These are phyloP conservation scores for Batillaria attramentaria DNA, from an alignment of 1,140 invertebrate genomes.

Conservation along the genomic window DNA sequence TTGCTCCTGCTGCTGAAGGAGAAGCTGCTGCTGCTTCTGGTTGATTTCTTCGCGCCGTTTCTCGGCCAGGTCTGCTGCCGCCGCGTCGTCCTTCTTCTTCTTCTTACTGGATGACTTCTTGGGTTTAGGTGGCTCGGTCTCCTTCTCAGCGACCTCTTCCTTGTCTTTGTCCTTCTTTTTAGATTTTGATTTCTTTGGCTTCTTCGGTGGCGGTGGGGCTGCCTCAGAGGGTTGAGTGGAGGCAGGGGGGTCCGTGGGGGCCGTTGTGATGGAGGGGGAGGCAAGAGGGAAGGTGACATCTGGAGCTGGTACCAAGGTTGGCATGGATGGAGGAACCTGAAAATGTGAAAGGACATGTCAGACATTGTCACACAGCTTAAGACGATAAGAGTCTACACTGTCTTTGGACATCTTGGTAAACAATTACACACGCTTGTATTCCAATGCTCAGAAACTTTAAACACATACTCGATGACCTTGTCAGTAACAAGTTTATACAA, in stretches of 20 bases:
- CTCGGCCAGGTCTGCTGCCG: not conserved
- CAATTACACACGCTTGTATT: no score
- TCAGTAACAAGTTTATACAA: no score
- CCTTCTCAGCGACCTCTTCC: not conserved
- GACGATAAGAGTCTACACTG: no score
- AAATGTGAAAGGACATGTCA: not conserved
- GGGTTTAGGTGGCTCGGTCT: not conserved
- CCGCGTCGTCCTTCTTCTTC: slow-evolving; percentile 16
- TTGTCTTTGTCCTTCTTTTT: slow-evolving; percentile 26
- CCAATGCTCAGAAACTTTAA: no score
- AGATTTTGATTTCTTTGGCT: slow-evolving; percentile 30
- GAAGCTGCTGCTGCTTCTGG: slow-evolving; percentile 29
- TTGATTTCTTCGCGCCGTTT: slow-evolving; percentile 26
- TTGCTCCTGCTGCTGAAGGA: slow-evolving; percentile 21
- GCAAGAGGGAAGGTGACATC: not conserved
- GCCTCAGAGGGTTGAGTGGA: not conserved
- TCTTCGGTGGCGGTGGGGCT: not conserved
- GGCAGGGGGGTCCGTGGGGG: not conserved
- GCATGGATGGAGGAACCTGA: slow-evolving; percentile 23
- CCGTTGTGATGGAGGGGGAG: not conserved
- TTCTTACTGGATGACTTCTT: slow-evolving; percentile 18
- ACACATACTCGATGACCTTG: no score
- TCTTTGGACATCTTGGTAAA: no score
- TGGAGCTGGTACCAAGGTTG: slow-evolving; percentile 8
- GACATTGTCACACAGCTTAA: no score